These are phyloP conservation scores for Emydocephalus ijimae DNA, from an alignment of 2,113 vertebrate species.

Conservation along the genomic window DNA sequence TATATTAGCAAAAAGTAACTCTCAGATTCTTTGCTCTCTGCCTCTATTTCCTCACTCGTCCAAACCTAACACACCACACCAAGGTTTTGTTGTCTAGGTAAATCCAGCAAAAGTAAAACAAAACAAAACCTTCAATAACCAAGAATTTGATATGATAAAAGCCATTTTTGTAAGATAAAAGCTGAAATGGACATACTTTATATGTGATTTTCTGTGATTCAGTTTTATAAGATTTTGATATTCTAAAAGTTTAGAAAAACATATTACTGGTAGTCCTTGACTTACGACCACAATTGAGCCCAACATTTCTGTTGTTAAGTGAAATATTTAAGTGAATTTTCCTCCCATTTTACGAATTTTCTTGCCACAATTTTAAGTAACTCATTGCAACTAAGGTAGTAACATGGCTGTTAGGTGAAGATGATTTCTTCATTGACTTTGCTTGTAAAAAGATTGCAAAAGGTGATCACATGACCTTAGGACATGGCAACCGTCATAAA, in stretches of 20 bases:
- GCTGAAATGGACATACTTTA: background rate
- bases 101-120: background rate
- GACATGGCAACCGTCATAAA: too few species aligned
- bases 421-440: too few species aligned
- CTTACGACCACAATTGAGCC: too few species aligned
- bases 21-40: background rate
- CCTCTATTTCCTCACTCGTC: background rate
- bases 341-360: too few species aligned
- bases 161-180: background rate
- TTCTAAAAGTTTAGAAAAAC: background rate
- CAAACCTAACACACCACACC: background rate
- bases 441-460: too few species aligned
- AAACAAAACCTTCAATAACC: background rate
- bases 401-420: too few species aligned
- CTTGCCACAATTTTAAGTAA: too few species aligned
- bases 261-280: too few species aligned
- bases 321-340: too few species aligned
- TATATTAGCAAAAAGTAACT: background rate
- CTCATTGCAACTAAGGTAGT: too few species aligned
- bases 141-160: background rate
- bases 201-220: background rate
- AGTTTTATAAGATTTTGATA: background rate
- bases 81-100: background rate
- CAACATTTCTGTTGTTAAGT: too few species aligned
- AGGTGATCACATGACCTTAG: too few species aligned